Evolutionary conservation across 1,140 invertebrate species (phyloP), one percentile per base, ranked within the genome.

Genomic region (Drosophila trapezifrons): DNA sequence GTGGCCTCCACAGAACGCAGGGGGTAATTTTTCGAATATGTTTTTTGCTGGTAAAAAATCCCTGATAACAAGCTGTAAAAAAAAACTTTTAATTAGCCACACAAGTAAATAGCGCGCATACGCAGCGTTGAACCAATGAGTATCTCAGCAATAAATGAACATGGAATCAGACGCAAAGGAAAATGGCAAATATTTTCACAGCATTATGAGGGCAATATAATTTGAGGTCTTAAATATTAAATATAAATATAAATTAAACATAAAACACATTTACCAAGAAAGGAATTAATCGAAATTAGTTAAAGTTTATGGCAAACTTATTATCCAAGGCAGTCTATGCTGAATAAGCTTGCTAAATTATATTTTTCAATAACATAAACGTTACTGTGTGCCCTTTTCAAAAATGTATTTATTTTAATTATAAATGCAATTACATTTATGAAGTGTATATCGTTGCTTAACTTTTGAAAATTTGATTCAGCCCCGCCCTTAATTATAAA

Each of bases 81-180:
- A 75, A 66, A 57, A 85, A 85, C 67, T 85, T 85, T 85, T 85
- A 85, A 85, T 85, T 85, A 85, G 70, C 73, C 74, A 46, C 17
- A 35, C 60, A 63, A 77, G 77, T 80, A 74, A 78, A 81, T 76
- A 85, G 45, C 62, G 55, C 55, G 64, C 57, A 77, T 85, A 80
- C 67, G 81, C 60, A 65, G 56, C 42, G 74, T 57, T 65, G 57
- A 70, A 64, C 57, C 43, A 40, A 46, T 56, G 15, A 78, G 69
- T 42, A 62, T 47, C 74, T 27, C 13, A 29, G 1, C 32, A 52
- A 49, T 29, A 58, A 58, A 38, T 49, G 27, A 45, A 17, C 37
- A 20, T 37, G 15, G 38, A 29, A 42, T 38, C 47, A 35, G 17
- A 27, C 17, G 27, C 45, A 54, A 17, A 3, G 18, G 15, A 10